A percentile compares a stretch with the other conserved stretches of the same genome.
phyloP scores from a whole-genome alignment of 2,113 vertebrate genomes.

The Capreolus pygargus region DNA sequence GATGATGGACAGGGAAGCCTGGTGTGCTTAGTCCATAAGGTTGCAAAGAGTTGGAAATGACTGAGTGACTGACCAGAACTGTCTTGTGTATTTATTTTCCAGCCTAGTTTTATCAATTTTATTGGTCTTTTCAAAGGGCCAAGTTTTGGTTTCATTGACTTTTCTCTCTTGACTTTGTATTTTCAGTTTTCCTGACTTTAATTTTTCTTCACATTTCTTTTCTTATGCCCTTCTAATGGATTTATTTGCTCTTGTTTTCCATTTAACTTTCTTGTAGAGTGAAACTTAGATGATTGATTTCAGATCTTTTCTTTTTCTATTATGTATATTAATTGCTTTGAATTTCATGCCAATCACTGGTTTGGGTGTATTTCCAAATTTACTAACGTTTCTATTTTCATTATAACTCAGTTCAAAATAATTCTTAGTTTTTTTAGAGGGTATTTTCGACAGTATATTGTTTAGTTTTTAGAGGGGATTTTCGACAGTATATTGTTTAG shows the following conservation, averaged over 20 bases:
- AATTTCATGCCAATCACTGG: not conserved
- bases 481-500: not conserved
- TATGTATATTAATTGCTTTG: not conserved
- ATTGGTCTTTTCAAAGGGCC: not conserved
- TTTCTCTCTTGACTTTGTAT: not conserved
- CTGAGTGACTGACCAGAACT: not conserved
- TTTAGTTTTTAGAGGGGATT: no score
- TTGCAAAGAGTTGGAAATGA: not conserved
- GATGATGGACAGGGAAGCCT: not conserved
- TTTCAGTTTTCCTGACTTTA: not conserved
- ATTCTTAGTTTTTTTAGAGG: not conserved
- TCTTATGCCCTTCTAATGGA: not conserved
- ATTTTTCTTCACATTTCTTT: not conserved
- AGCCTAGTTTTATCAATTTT: not conserved
- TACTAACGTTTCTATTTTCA: not conserved
- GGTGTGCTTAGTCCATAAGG: not conserved
- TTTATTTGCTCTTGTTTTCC: not conserved
- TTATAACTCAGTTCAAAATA: not conserved
- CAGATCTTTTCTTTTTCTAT: not conserved
- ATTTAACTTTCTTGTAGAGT: not conserved
- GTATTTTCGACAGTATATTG: no score
- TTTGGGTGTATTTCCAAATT: not conserved
- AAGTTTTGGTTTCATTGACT: not conserved
- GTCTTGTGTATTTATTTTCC: not conserved
- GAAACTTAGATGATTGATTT: not conserved